Base-by-base conservation (phyloP, 2,888 invertebrate genomes). In the Agrochola lychnidis region DNA sequence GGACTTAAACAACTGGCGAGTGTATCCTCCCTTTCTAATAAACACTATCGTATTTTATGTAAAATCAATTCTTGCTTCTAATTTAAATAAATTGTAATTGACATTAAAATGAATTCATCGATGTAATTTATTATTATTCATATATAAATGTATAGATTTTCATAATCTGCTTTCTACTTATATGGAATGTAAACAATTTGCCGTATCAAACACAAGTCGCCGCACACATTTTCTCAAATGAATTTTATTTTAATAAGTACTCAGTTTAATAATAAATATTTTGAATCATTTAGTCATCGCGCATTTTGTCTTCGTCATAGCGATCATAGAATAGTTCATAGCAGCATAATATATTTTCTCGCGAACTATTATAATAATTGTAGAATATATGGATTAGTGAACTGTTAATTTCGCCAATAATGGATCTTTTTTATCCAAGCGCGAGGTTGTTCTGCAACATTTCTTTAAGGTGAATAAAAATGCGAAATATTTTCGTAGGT, bases 271-370 rank as follows among this genome's bases (percentile, higher is more conserved):
- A 25, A 59, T 73, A 19, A 61, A 48, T 78, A 30, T 57, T 59
- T 68, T 62, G 5, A 45, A 42, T 56, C 25, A 53, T 82, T 82
- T 77, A 82, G 67, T 82, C 48, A 61, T 74, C 36, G 30, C 48
- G 82, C 78, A 69, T 81, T 79, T 69, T 42, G 25, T 68, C 66
- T 66, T 53, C 4, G n/a, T 66, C 22, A 0, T 82, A 67, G 36
- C 25, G 4, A 57, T 63, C 48, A 25, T 62, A 76, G 25, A 53
- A 63, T 51, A 72, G 48, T 25, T 51, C 16, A 12, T 67, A 42
- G n/a, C 57, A 59, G 80, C 84, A 82, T 81, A 84, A 82, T 79
- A 82, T 74, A 25, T 77, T 82, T 82, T 77, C 42, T 67, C 36
- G 48, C 36, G 45, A 42, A 16, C 56, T 48, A 16, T 42, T 36